A percentile compares a stretch with the other conserved stretches of the same genome.
phyloP scores from a whole-genome alignment of 2,888 invertebrate species.

The Hyposoter dolosus region DNA sequence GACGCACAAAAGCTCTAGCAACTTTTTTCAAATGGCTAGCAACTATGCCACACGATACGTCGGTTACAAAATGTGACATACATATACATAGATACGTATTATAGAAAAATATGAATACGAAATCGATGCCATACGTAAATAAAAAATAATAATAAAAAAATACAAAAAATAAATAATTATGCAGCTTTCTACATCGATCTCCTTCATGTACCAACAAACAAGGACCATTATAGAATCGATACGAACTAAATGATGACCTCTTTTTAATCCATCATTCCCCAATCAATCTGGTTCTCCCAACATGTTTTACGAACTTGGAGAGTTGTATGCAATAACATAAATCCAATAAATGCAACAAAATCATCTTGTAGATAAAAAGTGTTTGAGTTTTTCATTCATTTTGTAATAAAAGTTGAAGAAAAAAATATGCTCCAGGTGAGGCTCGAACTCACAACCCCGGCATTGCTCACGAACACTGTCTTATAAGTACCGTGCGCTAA shows the following conservation, averaged over 20 bases:
- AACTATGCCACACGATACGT: slow-evolving; percentile 27
- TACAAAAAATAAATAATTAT: slow-evolving; percentile 6
- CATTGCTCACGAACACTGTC: slow-evolving; percentile 98
- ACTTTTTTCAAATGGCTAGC: slow-evolving; percentile 28
- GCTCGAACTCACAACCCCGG: slow-evolving; percentile 99
- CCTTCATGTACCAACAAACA: slow-evolving; percentile 31
- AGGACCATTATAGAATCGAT: slow-evolving; percentile 34
- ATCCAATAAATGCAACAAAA: slow-evolving; percentile 24
- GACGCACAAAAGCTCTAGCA: slow-evolving; percentile 37
- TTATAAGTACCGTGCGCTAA: slow-evolving; percentile 99
- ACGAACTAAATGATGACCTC: background rate
- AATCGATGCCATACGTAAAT: slow-evolving; percentile 40
- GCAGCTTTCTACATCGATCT: slow-evolving; percentile 29
- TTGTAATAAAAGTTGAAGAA: slow-evolving; percentile 79
- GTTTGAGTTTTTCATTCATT: background rate
- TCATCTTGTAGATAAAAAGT: slow-evolving; percentile 21
- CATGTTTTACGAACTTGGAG: background rate
- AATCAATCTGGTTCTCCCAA: background rate
- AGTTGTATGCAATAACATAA: slow-evolving; percentile 16
- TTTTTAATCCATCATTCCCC: slow-evolving; percentile 1
- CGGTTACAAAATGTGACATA: slow-evolving; percentile 23
- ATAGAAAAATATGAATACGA: slow-evolving; percentile 17
- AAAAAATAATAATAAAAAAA: slow-evolving; percentile 21
- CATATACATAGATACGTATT: slow-evolving; percentile 7
- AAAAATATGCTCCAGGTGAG: slow-evolving; percentile 96